Conservation (phyloP, 2,113 vertebrate species). For the Corythoichthys intestinalis region DNA sequence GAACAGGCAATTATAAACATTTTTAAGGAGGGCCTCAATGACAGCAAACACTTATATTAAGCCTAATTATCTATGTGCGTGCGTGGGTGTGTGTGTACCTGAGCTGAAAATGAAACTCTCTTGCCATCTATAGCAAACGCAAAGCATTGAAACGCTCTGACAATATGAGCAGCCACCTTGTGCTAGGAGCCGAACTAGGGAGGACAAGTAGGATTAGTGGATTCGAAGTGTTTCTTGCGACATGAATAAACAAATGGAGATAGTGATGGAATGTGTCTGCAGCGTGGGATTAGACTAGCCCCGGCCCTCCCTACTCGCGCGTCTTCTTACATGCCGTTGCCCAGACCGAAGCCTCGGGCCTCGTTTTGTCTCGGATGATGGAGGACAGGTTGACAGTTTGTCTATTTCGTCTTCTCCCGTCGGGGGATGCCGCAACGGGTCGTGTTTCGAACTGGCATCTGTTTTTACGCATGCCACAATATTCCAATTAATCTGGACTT, state of each 20-base stretch:
- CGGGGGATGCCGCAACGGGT: background rate
- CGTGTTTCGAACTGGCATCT: background rate
- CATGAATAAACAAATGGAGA: conserved; percentile 59
- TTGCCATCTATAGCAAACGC: background rate
- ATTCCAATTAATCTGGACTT: conserved; percentile 1
- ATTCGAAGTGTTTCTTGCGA: conserved; percentile 54
- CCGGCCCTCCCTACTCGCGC: background rate
- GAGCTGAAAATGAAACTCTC: background rate
- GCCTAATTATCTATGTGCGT: background rate
- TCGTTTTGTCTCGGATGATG: conserved; percentile 33
- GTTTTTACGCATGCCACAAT: background rate
- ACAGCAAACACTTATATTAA: background rate
- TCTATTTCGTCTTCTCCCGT: background rate
- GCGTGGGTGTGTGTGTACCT: background rate
- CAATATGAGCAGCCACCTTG: conserved; percentile 1
- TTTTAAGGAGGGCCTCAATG: background rate
- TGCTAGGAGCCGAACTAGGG: conserved; percentile 16
- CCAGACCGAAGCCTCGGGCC: conserved; percentile 44
- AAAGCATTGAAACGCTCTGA: conserved; percentile 9
- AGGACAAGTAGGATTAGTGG: conserved; percentile 57
- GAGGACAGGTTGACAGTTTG: conserved; percentile 13
- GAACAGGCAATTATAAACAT: background rate
- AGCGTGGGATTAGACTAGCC: conserved; percentile 46
- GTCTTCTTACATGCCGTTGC: conserved; percentile 42
- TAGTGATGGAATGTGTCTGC: conserved; percentile 60